Percentiles rank a stretch among this genome's conserved stretches.
These are phyloP conservation scores for Tipula unca DNA, from an alignment of 2,888 invertebrate genomes.

Conservation along the genomic window DNA sequence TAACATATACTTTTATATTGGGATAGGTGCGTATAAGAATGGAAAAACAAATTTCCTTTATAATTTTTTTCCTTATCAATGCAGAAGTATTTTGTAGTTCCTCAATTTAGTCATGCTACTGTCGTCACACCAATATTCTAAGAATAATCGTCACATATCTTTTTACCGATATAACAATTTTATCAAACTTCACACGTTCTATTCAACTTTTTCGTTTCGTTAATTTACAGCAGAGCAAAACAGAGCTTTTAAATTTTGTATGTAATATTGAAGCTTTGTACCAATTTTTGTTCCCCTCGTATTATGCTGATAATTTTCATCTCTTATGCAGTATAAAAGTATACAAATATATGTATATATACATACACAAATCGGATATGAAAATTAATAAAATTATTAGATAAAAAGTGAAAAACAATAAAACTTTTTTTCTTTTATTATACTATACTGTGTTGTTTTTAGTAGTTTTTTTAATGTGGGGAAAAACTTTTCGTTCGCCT, in stretches of 20 bases:
- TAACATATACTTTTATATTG: too few relatives aligned
- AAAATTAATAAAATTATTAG: background rate
- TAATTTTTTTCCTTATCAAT: background rate
- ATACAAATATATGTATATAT: background rate
- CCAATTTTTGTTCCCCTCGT: background rate
- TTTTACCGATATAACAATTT: background rate
- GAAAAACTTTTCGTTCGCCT: background rate
- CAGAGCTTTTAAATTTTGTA: background rate
- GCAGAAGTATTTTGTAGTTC: background rate
- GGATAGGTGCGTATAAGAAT: background rate
- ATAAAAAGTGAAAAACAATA: background rate
- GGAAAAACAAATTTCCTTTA: background rate
- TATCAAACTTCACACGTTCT: background rate
- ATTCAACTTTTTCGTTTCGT: background rate
- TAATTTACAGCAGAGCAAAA: background rate
- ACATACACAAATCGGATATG: background rate
- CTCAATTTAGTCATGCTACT: background rate
- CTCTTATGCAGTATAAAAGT: background rate
- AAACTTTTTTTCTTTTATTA: background rate
- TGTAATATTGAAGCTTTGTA: background rate
- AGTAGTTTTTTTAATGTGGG: background rate
- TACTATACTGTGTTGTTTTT: background rate
- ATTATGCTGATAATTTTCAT: background rate
- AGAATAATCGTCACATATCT: background rate
- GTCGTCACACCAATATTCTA: background rate